phyloP scores from a whole-genome alignment of 92 coral and sea anemone genomes.

The Hydrozoanthus gracilis region DNA sequence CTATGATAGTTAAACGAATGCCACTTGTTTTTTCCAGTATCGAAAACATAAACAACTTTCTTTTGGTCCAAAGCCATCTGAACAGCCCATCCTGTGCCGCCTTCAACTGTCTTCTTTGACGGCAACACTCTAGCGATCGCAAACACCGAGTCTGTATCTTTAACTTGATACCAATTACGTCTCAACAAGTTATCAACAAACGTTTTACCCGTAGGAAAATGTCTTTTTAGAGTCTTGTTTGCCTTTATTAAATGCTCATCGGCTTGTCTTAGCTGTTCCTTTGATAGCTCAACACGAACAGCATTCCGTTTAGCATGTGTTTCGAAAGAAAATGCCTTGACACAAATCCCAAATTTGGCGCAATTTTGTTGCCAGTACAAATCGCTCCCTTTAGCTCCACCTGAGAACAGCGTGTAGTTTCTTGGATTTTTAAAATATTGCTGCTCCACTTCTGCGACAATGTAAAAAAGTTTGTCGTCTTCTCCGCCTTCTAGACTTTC shows the following conservation, averaged over 20 bases:
- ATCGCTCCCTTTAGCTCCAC: constrained; percentile 67
- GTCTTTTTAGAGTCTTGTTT: constrained; percentile 63
- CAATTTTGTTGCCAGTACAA: constrained; percentile 56
- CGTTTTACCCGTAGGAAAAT: constrained; percentile 59
- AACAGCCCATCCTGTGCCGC: constrained; percentile 74
- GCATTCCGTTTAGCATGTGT: constrained; percentile 43
- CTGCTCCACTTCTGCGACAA: constrained; percentile 31
- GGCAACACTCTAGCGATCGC: constrained; percentile 52
- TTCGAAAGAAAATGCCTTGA: constrained; percentile 59
- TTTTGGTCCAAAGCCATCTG: constrained; percentile 62
- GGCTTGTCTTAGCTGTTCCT: constrained; percentile 58
- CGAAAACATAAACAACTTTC: constrained; percentile 59
- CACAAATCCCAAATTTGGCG: constrained; percentile 51
- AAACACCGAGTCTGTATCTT: constrained; percentile 60
- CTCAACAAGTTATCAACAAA: constrained; percentile 67
- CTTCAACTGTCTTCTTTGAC: constrained; percentile 49
- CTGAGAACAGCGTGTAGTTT: constrained; percentile 66
- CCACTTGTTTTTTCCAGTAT: constrained; percentile 50
- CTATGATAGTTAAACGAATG: constrained; percentile 38
- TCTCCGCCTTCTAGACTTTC: not conserved
- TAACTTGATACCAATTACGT: constrained; percentile 69
- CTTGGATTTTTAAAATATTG: constrained; percentile 41
- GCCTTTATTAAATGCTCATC: constrained; percentile 57
- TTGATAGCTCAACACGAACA: constrained; percentile 53
- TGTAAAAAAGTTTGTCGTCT: not conserved